Conservation (phyloP, 2,113 vertebrate species). For the Todiramphus chloris region DNA sequence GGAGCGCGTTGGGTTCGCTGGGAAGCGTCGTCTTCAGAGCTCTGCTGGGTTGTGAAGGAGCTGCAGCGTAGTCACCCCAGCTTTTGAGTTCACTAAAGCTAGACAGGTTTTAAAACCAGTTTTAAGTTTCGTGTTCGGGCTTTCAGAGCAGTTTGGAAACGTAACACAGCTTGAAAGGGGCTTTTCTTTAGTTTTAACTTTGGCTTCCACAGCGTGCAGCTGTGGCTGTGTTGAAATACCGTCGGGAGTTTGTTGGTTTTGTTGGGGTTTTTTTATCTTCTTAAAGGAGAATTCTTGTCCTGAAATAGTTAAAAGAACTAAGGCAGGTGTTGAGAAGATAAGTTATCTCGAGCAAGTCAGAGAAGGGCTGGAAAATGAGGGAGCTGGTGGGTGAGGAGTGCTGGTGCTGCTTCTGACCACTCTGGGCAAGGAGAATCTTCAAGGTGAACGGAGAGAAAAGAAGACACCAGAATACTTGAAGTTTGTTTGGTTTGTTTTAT, state of each 20-base stretch:
- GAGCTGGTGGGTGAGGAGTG: not conserved
- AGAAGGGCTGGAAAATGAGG: not conserved
- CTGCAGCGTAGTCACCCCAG: not conserved
- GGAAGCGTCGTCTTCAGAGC: not conserved
- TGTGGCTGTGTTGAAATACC: not conserved
- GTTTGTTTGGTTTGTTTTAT: not conserved
- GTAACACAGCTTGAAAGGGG: not conserved
- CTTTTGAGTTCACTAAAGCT: not conserved
- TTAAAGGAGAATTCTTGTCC: not conserved
- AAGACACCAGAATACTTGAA: not conserved
- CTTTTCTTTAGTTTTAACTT: not conserved
- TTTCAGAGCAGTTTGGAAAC: not conserved
- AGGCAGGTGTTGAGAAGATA: constrained; percentile 26
- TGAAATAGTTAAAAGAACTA: not conserved
- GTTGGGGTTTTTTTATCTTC: too few species aligned
- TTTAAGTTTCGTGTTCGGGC: not conserved
- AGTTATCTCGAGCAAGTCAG: not conserved
- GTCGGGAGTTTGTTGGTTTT: not conserved
- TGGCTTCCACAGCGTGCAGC: too few species aligned
- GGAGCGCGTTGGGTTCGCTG: not conserved
- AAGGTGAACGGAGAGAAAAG: not conserved
- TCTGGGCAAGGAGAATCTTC: not conserved
- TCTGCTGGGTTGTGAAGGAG: not conserved
- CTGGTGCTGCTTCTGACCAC: not conserved
- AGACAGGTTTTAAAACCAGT: not conserved